Evolutionary conservation across 92 coral and sea anemone genomes (phyloP).

Genomic region (Anthopleura xanthogrammica): DNA sequence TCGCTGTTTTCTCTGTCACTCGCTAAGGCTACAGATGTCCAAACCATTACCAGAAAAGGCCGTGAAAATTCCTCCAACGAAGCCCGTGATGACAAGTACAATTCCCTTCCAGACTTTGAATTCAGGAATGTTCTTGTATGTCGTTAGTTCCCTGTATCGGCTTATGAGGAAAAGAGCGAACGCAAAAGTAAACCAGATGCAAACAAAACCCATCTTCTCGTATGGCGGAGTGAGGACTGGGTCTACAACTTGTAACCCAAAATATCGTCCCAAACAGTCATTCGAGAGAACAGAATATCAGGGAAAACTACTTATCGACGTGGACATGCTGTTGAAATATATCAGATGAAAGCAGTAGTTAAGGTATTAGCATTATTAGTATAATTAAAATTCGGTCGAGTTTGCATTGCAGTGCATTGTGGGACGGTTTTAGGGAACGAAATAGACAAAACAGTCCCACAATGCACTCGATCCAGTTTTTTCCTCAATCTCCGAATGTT

Average conservation of each 20-base stretch:
- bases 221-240: conserved; percentile 82
- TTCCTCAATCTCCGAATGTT: too few relatives aligned
- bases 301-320: conserved; percentile 61
- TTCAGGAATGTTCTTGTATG: conserved; percentile 66
- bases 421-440: too few relatives aligned
- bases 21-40: conserved; percentile 90
- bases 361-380: background rate
- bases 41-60: conserved; percentile 82
- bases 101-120: conserved; percentile 72
- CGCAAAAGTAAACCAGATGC: conserved; percentile 88
- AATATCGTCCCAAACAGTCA: conserved; percentile 63
- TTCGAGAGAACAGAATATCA: conserved; percentile 77
- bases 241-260: conserved; percentile 79
- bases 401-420: too few relatives aligned
- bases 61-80: conserved; percentile 78
- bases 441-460: too few relatives aligned
- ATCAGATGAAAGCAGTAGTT: too few relatives aligned
- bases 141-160: conserved; percentile 71
- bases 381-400: too few relatives aligned
- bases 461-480: too few relatives aligned
- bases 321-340: conserved; percentile 51
- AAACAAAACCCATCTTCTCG: conserved; percentile 89
- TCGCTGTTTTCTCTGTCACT: conserved; percentile 84
- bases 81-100: conserved; percentile 57
- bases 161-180: conserved; percentile 82